phyloP scores from a whole-genome alignment of 2,888 invertebrate genomes.

The Hetaerina titia region DNA sequence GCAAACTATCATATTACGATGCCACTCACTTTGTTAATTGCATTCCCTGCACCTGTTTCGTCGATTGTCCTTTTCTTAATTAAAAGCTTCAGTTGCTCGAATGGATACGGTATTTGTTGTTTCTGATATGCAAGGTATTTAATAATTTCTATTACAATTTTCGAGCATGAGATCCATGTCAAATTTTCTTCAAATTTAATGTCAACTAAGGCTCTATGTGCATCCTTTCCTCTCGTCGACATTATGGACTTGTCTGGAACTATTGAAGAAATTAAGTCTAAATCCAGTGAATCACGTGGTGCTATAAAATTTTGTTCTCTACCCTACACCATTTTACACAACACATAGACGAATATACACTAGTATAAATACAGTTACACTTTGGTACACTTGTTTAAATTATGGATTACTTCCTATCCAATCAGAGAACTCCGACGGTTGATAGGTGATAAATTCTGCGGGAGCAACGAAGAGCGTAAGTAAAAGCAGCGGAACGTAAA shows the following conservation, averaged over 20 bases:
- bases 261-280: background rate
- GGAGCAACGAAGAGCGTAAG: background rate
- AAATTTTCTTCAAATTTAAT: conserved; percentile 73
- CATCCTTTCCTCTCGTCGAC: conserved; percentile 6
- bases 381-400: background rate
- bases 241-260: background rate
- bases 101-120: conserved; percentile 77
- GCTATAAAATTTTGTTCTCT: background rate
- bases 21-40: background rate
- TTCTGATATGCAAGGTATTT: conserved; percentile 77
- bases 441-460: background rate
- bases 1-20: background rate
- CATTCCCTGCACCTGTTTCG: conserved; percentile 70
- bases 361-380: too few species aligned
- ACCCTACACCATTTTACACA: background rate
- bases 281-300: background rate
- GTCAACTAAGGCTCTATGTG: conserved; percentile 15
- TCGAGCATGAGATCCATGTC: conserved; percentile 75
- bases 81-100: conserved; percentile 73
- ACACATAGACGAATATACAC: background rate
- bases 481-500: too few species aligned
- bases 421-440: background rate
- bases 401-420: background rate
- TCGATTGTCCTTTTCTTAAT: conserved; percentile 73
- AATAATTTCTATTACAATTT: conserved; percentile 75